Evolutionary conservation across 2,888 invertebrate species (phyloP), one percentile per base, ranked within the genome.

Genomic region (Drosophila prolongata): DNA sequence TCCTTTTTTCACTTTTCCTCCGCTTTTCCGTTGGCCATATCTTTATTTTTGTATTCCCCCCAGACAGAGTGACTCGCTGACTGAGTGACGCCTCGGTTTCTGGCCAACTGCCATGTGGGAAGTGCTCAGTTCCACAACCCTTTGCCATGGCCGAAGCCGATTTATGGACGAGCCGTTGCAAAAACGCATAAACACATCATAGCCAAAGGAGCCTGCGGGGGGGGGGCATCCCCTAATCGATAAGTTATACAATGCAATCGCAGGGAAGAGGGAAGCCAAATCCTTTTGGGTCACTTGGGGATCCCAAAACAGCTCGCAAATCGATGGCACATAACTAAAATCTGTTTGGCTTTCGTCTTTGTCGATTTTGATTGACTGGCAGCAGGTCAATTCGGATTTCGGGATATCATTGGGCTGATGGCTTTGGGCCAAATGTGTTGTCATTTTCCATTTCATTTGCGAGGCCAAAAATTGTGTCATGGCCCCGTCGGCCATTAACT

Each of bases 401-500:
- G 30, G n/a, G 34, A 47, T 47, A 34, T 16, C 30, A 47, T 30
- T 14, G 30, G 30, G 9, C 10, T 6, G 11, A 47, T 54, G 44
- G 42, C 54, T 43, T 55, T 55, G 56, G 35, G 58, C 50, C 50
- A 34, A 47, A 47, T 59, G 69, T 42, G 54, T 60, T 69, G 57
- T 62, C 66, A 69, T 69, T 83, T 77, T 72, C 77, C 60, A 57
- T 73, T 62, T 59, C 42, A 44, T 69, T 74, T 64, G 54, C 62
- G 59, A 44, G 49, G 74, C 66, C 42, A 19, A 75, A 75, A 87
- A 80, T 77, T 85, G 82, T 87, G 85, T 82, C 85, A 85, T 67
- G 85, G 80, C 82, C 67, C 46, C 57, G 30, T 8, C 58, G 60
- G 30, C 71, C 50, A 58, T 62, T 52, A 46, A 52, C 60, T 47